Base-by-base conservation (phyloP, 1,140 invertebrate genomes). In the Anoplophora glabripennis region DNA sequence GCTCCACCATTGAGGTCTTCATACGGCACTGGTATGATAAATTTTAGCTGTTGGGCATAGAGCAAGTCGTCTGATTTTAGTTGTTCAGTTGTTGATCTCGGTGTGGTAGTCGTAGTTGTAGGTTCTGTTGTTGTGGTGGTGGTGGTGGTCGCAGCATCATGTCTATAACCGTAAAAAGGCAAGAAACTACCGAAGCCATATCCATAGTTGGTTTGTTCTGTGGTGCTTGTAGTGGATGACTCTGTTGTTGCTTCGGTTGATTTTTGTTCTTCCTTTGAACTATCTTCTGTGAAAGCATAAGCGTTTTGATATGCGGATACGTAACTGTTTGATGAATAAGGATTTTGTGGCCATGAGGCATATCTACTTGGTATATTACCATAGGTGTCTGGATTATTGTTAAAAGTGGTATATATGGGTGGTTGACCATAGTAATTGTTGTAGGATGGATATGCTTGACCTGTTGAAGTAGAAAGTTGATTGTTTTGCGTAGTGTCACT, bases 1-100 rank as follows among this genome's bases (percentile, higher is more conserved):
- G 21, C 8, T 34, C 4, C 55, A n/a, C 45, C 18, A 15, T 70
- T 64, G 41, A 53, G 54, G 28, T 61, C 62, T 34, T 45, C 58
- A 33, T 59, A 68, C 8, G 66, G 65, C 14, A 72, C 64, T n/a
- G 71, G 73, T 36, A 74, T 59, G 11, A 75, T 67, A 53, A 75
- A 70, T 56, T 63, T 65, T 36, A 75, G 48, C 61, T 72, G 66
- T 48, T 72, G 66, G 9, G 64, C 65, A n/a, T 62, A 28, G 4
- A 44, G 53, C 12, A 54, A 17, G 9, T 61, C 49, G n/a, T 61
- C 57, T 33, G 35, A 8, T 48, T 52, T n/a, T 59, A 12, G 41
- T 65, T 61, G 61, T 61, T 51, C 55, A 38, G 35, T 57, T 48
- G 44, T 45, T 57, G 52, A 61, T 55, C 33, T 44, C 10, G 21